Evolutionary conservation across 1,140 invertebrate species (phyloP), one percentile per base, ranked within the genome.

Genomic region (Pseudomyrmex pallidus): DNA sequence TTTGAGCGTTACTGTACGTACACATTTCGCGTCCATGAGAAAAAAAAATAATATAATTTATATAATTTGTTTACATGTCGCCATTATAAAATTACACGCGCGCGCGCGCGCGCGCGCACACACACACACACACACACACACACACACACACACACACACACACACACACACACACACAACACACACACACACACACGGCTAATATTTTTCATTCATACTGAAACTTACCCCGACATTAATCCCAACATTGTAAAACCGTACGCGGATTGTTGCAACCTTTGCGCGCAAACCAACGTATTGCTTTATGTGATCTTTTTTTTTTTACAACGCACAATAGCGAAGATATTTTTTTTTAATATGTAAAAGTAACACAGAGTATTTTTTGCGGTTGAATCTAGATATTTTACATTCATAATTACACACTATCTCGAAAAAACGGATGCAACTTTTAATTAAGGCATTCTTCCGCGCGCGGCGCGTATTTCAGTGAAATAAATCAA

Each of bases 401-500:
- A 70, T 50, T 15, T 66, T n/a, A 61, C 61, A 80, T 72, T 80
- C 35, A 80, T 80, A 80, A 80, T 80, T 80, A 80, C 50, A 44
- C 20, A 48, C 7, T 50, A 44, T n/a, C 44, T 48, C 66, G 66
- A 80, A 80, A 72, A 35, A 35, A 35, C n/a, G 56, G 66, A 72
- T 80, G 56, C 76, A 80, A 80, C 76, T 80, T 80, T 80, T 80
- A 80, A 80, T 80, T 72, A 80, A 80, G 46, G 44, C 44, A 80
- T 80, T 80, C 76, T 70, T 80, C 22, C 76, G 54, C 59, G 20
- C 54, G 12, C 17, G 35, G 20, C 35, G 25, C 59, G 74, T 22
- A 13, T 72, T 70, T 70, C 76, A 80, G 59, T 57, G 76, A 70
- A 80, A 80, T 80, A 70, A 80, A 80, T 80, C 76, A 80, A 80